phyloP scores from a whole-genome alignment of 1,140 invertebrate species.

The Sitophilus oryzae region DNA sequence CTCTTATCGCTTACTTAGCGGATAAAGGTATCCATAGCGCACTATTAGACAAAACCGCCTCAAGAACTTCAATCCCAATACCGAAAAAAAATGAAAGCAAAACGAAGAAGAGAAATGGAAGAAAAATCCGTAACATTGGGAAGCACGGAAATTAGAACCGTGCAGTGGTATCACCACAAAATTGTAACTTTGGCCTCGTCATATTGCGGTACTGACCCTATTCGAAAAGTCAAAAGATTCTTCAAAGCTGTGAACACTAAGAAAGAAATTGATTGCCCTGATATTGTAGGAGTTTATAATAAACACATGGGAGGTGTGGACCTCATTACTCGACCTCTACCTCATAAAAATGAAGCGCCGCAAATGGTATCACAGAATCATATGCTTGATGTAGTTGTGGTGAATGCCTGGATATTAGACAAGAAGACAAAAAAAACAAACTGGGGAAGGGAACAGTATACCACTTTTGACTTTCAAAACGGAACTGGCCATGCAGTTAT shows the following conservation, averaged over 20 bases:
- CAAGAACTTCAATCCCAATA: no score
- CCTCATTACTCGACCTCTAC: conserved; percentile 43
- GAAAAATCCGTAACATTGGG: no score
- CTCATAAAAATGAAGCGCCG: conserved; percentile 41
- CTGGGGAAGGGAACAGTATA: conserved; percentile 7
- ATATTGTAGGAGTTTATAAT: conserved; percentile 47
- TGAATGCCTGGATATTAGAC: conserved; percentile 29
- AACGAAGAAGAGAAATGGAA: no score
- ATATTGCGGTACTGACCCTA: conserved; percentile 40
- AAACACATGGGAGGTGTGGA: conserved; percentile 48
- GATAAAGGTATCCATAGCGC: no score
- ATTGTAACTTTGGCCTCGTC: conserved; percentile 37
- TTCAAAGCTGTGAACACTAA: conserved; percentile 38
- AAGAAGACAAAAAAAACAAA: conserved; percentile 7
- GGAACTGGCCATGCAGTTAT: conserved; percentile 12
- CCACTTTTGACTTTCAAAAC: conserved; percentile 16
- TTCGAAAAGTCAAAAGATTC: conserved; percentile 38
- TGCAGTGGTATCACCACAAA: conserved; percentile 21
- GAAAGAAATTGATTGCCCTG: conserved; percentile 43
- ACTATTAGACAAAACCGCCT: no score
- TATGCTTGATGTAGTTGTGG: conserved; percentile 41
- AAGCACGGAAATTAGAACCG: no score
- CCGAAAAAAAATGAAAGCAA: no score
- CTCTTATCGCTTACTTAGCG: no score
- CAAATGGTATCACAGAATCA: conserved; percentile 45